phyloP scores from a whole-genome alignment of 2,888 invertebrate species.

The Horisme vitalbata region DNA sequence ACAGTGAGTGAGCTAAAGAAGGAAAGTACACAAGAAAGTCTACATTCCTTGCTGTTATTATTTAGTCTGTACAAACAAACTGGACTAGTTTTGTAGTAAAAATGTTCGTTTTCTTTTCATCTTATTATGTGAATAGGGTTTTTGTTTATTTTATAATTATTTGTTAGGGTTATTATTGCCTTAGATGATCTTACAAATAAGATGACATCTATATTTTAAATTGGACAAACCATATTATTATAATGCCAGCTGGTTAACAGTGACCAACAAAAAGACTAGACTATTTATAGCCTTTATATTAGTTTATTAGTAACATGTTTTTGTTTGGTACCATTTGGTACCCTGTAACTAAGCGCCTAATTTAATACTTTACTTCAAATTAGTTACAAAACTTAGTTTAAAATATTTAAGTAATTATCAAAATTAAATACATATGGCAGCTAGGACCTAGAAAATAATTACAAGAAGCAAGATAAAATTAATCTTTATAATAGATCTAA shows the following conservation, averaged over 20 bases:
- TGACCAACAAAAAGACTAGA: slow-evolving; percentile 24
- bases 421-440: slow-evolving; percentile 66
- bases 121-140: slow-evolving; percentile 2
- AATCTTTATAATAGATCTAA: slow-evolving; percentile 25
- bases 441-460: slow-evolving; percentile 51
- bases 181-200: slow-evolving; percentile 29
- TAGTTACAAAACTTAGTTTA: slow-evolving; percentile 21
- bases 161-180: slow-evolving; percentile 15
- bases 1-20: slow-evolving; percentile 17
- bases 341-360: slow-evolving; percentile 5
- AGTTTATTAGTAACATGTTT: slow-evolving; percentile 14
- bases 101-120: neutral
- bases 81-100: neutral
- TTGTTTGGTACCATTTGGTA: slow-evolving; percentile 12
- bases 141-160: slow-evolving; percentile 15
- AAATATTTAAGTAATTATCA: slow-evolving; percentile 22
- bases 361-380: slow-evolving; percentile 9
- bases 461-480: slow-evolving; percentile 41
- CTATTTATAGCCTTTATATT: slow-evolving; percentile 21
- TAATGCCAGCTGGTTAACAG: slow-evolving; percentile 13
- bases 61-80: neutral
- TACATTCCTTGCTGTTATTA: neutral
- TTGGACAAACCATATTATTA: slow-evolving; percentile 17
- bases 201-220: slow-evolving; percentile 18
- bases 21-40: slow-evolving; percentile 5